Evolutionary conservation across 2,888 invertebrate species (phyloP), one percentile per base, ranked within the genome.

Genomic region (Andrena bicolor): DNA sequence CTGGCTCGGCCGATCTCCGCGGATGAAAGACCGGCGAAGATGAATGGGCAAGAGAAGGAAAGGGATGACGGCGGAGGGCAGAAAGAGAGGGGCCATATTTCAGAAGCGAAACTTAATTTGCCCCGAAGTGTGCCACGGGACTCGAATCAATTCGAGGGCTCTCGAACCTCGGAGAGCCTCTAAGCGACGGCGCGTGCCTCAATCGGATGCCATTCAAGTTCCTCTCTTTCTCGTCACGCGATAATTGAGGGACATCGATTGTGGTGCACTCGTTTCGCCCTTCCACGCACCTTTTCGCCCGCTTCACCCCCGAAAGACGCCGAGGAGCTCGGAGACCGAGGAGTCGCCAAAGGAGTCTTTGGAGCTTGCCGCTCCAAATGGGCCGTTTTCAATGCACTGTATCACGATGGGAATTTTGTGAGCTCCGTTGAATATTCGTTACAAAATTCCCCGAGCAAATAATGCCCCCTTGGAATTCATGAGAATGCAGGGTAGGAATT

Each of bases 31-130:
- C 75, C 58, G 68, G 58, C 23, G 51, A 56, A 72, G 76, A 82
- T 70, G 83, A 74, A 87, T 76, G 83, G 16, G 77, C 60, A 49
- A 64, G 20, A 26, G 72, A 75, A 51, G 53, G 80, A 53, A 48
- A 30, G 41, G 76, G 63, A 60, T 64, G 32, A 32, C 26, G 13
- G 5, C 41, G 16, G 53, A 8, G 26, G 70, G 60, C 20, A 32
- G 23, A 75, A 28, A 41, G 71, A 74, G 72, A 66, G 69, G 63
- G 86, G 76, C 86, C 88, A 90, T 89, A 90, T 91, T 91, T 91
- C 90, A 90, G 91, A 84, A 92, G 90, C 90, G 90, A 90, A 92
- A 92, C 89, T 93, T 91, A 92, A 93, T 93, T 93, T 92, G 92
- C 90, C 88, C 89, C 89, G 89, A 93, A 93, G 90, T 90, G 90